phyloP scores from a whole-genome alignment of 2,888 invertebrate genomes.

The Epirrita christyi region DNA sequence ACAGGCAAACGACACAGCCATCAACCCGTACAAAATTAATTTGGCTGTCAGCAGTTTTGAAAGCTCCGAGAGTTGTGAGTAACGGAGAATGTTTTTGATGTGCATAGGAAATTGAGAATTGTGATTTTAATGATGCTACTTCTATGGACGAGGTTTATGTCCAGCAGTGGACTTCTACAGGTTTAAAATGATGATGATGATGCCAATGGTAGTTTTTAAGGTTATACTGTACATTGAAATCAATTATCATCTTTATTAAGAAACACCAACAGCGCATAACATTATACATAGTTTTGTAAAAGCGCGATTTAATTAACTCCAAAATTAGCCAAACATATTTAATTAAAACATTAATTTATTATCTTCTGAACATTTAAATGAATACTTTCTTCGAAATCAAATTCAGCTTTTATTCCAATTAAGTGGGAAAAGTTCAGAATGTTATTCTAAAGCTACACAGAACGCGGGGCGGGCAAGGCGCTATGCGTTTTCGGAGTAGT shows the following conservation, averaged over 20 bases:
- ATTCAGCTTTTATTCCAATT: neutral
- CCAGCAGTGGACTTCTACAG: too few relatives aligned
- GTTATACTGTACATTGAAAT: too few relatives aligned
- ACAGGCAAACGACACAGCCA: too few relatives aligned
- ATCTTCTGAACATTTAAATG: conserved; percentile 1
- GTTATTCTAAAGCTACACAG: neutral
- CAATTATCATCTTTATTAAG: neutral
- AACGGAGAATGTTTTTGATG: too few relatives aligned
- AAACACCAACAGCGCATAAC: neutral
- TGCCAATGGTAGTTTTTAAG: too few relatives aligned
- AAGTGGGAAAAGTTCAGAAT: neutral
- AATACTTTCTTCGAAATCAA: neutral
- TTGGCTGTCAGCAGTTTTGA: too few relatives aligned
- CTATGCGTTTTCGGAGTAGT: neutral
- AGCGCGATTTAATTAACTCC: neutral
- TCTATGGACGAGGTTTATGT: too few relatives aligned
- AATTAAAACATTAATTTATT: conserved; percentile 11
- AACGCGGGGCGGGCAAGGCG: neutral
- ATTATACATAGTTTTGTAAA: neutral
- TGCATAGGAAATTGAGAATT: too few relatives aligned
- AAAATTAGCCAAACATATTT: conserved; percentile 4
- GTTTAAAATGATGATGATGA: too few relatives aligned
- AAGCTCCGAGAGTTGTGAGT: too few relatives aligned
- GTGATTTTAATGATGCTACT: too few relatives aligned
- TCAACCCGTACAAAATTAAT: too few relatives aligned